Base-by-base conservation (phyloP, 2,113 vertebrate species). In the Anhinga rufa region DNA sequence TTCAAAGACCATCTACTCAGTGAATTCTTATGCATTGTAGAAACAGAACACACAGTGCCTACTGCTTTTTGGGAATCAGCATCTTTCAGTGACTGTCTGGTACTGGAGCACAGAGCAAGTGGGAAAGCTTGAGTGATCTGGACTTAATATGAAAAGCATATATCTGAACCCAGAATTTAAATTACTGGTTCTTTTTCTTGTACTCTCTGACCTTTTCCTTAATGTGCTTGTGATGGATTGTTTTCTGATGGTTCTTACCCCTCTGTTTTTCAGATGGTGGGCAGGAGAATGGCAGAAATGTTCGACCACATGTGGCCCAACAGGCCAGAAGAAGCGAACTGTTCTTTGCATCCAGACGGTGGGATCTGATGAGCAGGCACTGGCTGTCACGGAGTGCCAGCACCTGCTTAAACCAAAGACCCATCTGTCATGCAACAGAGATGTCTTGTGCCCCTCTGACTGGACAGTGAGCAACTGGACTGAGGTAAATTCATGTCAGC, bases 271-370 rank as follows among this genome's bases (percentile, higher is more conserved):
- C 96, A 99, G 99, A 93, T 99, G 99, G 99, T 99, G 99, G 99
- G 97, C 99, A 75, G 99, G 99, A 13, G 98, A 99, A 58, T 99
- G 99, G 99, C 99, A 99, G 97, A 98, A 98, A 6, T 99, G 99
- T 75, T 98, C 99, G 0, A 88, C 98, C 6, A 98, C 99, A 0
- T 99, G 99, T 78, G 99, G 99, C 12, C 97, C 98, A 22, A 97
- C 97, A 0, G 99, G 99, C 16, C 93, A 98, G 86, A 99, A 98
- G 93, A 99, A 98, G 85, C 98, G 99, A n/a, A 98, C 99, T 0
- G 99, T 99, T 16, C 97, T 99, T 51, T 99, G 99, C 74, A 98
- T 99, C 86, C 98, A 99, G 66, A 99, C 99, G 0, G 97, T 98
- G 87, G 98, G 98, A 17, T 98, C 98, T 14, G 99, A 99, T 91